These are phyloP conservation scores for Diorhabda elongata DNA, from an alignment of 1,140 invertebrate genomes.

Conservation along the genomic window DNA sequence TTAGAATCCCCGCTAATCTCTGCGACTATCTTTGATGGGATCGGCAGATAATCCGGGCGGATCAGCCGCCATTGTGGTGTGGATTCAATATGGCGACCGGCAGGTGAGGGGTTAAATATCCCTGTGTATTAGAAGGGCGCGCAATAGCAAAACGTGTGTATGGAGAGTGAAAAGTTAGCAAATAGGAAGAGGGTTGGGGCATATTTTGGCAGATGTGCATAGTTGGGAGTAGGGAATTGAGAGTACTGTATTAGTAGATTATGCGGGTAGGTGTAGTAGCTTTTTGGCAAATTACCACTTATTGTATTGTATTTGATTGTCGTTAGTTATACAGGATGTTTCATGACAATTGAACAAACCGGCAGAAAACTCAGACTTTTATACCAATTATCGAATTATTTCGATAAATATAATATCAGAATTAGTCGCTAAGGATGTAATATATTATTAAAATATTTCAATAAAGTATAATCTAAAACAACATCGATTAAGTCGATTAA, in stretches of 20 bases:
- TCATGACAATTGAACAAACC: no score
- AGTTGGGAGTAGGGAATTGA: not conserved
- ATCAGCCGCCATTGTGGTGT: slow-evolving; percentile 38
- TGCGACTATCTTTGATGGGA: slow-evolving; percentile 39
- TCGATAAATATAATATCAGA: no score
- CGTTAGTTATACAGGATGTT: no score
- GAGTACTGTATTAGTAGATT: slow-evolving; percentile 3
- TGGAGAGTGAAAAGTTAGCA: slow-evolving; percentile 13
- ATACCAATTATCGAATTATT: no score
- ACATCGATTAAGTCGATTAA: no score
- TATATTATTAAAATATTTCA: no score
- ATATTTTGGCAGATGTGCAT: slow-evolving; percentile 10
- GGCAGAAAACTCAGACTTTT: no score
- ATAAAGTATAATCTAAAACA: no score
- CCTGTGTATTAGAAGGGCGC: not conserved
- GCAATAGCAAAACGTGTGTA: not conserved
- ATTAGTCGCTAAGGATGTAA: no score
- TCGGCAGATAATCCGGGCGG: slow-evolving; percentile 37
- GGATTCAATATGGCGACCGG: slow-evolving; percentile 38
- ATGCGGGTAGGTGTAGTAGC: slow-evolving; percentile 3
- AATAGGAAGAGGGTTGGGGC: slow-evolving; percentile 15
- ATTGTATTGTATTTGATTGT: no score
- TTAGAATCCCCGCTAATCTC: slow-evolving; percentile 44
- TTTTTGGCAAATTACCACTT: not conserved
- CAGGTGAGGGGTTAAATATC: slow-evolving; percentile 31